Percentiles rank a stretch among this genome's conserved stretches.
These are phyloP conservation scores for Drosophila ustulata DNA, from an alignment of 2,888 invertebrate genomes.

Conservation along the genomic window DNA sequence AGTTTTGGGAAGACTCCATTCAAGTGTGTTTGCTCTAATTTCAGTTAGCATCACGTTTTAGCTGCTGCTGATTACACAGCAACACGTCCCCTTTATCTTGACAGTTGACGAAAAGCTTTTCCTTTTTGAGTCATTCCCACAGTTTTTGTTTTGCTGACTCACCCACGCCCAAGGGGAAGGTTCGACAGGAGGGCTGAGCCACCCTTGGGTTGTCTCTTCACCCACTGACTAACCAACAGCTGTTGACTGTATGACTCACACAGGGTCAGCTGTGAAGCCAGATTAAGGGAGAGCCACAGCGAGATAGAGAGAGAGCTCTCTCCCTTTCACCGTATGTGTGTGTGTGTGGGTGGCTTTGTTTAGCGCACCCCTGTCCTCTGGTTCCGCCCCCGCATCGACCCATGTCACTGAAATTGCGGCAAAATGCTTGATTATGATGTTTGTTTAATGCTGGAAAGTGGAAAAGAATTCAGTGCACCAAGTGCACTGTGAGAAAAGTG, in stretches of 20 bases:
- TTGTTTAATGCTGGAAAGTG: constrained; percentile 58
- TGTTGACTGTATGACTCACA: constrained; percentile 45
- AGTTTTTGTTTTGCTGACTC: constrained; percentile 44
- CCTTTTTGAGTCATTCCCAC: constrained; percentile 47
- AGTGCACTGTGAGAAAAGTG: constrained; percentile 42
- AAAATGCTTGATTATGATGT: constrained; percentile 74
- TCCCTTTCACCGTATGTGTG: neutral
- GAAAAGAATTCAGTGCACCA: constrained; percentile 47
- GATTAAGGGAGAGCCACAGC: constrained; percentile 14
- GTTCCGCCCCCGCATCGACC: constrained; percentile 13
- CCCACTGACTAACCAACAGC: constrained; percentile 51
- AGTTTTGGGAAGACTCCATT: neutral
- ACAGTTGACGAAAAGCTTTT: constrained; percentile 61
- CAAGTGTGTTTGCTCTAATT: constrained; percentile 54
- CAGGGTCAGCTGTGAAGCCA: constrained; percentile 35
- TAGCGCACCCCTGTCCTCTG: constrained; percentile 16
- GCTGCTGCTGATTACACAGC: constrained; percentile 40
- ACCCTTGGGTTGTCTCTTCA: constrained; percentile 33
- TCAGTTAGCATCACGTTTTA: constrained; percentile 63
- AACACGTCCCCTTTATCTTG: constrained; percentile 72
- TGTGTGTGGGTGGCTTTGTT: constrained; percentile 51
- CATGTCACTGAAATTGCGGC: constrained; percentile 52
- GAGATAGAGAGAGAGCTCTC: neutral
- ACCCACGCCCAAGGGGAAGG: constrained; percentile 26
- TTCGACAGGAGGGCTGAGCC: constrained; percentile 9